Percentiles rank a stretch among this genome's conserved stretches.
These are phyloP conservation scores for Perithous albicinctus DNA, from an alignment of 2,888 invertebrate species.

Conservation along the genomic window DNA sequence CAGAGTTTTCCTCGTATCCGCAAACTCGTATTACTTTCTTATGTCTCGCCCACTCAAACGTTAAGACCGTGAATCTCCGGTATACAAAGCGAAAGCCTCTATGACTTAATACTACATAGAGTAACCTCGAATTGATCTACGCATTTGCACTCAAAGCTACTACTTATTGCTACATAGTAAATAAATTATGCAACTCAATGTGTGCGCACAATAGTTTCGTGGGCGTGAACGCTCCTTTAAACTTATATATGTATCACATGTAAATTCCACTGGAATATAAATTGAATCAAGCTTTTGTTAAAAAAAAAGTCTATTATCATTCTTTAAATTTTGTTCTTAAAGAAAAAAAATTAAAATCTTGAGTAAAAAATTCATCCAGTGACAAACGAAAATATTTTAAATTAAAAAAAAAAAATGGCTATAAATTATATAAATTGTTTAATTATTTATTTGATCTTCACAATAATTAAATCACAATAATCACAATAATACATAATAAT, in stretches of 20 bases:
- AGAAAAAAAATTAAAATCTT: no score
- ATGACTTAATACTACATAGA: slow-evolving; percentile 62
- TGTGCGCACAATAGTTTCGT: slow-evolving; percentile 37
- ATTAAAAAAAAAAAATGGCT: no score
- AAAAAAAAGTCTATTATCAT: not conserved
- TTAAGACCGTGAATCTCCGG: slow-evolving; percentile 47
- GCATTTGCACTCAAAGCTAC: not conserved
- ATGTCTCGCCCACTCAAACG: slow-evolving; percentile 57
- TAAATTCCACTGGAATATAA: slow-evolving; percentile 7
- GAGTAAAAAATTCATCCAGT: no score
- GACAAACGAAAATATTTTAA: no score
- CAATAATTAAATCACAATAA: no score
- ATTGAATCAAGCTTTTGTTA: slow-evolving; percentile 34
- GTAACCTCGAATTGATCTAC: slow-evolving; percentile 67
- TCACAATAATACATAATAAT: no score
- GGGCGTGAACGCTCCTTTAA: slow-evolving; percentile 42
- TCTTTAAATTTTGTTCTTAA: no score
- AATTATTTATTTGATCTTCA: no score
- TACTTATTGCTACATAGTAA: slow-evolving; percentile 28
- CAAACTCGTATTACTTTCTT: slow-evolving; percentile 2
- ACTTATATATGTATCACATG: slow-evolving; percentile 20
- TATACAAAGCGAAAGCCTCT: slow-evolving; percentile 43
- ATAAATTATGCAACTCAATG: slow-evolving; percentile 43
- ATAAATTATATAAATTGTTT: no score
- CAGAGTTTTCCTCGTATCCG: slow-evolving; percentile 35